Percentiles rank a stretch among this genome's conserved stretches.
Conservation (phyloP, 1,140 invertebrate genomes). For the Trigoniulus corallinus region DNA sequence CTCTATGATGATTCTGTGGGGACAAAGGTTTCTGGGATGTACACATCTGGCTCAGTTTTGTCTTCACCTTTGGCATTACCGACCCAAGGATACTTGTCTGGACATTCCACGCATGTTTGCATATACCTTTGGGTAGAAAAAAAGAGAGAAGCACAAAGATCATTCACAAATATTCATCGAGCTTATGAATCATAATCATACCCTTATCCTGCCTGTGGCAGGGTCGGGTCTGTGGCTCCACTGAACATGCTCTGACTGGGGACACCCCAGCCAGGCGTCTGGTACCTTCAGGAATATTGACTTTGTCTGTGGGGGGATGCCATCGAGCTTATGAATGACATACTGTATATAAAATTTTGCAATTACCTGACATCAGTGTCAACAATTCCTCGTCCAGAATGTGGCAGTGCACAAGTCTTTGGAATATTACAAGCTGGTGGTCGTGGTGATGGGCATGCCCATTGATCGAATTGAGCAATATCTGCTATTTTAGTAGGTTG, state of each 20-base stretch:
- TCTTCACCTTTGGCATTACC: constrained; percentile 8
- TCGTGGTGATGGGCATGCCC: constrained; percentile 57
- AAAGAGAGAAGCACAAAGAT: neutral
- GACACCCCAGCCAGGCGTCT: too few relatives aligned
- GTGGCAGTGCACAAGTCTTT: constrained; percentile 44
- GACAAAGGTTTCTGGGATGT: constrained; percentile 6
- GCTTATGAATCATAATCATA: too few relatives aligned
- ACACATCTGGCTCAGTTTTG: constrained; percentile 2
- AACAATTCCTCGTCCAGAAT: constrained; percentile 1
- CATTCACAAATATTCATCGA: too few relatives aligned
- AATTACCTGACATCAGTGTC: constrained; percentile 7
- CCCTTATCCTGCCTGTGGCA: too few relatives aligned
- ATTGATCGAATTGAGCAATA: constrained; percentile 53
- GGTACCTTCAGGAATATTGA: too few relatives aligned
- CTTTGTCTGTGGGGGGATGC: too few relatives aligned
- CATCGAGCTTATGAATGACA: too few relatives aligned
- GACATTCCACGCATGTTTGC: constrained; percentile 6
- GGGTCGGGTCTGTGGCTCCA: too few relatives aligned
- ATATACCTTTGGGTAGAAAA: constrained; percentile 5
- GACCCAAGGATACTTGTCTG: constrained; percentile 6
- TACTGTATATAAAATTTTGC: neutral
- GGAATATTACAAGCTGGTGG: constrained; percentile 58
- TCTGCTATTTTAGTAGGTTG: constrained; percentile 55
- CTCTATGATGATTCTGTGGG: too few relatives aligned
- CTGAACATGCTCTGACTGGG: too few relatives aligned